Conservation (phyloP, 2,113 vertebrate genomes). For the chimpanzee (Pan troglodytes) region NHGRI_mPanTro3-v2.1_pri NC_072401.2:157487001-157487500, state of each 20-base stretch:
- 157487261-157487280: not conserved
- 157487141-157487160: not conserved
- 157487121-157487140: not conserved
- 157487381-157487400: not conserved
- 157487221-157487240: not conserved
- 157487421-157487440: not conserved
- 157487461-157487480: not conserved
- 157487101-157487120: not conserved
- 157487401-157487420: not conserved
- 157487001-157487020: not conserved
- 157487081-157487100: not conserved
- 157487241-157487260: not conserved
- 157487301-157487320: not conserved
- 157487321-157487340: not conserved
- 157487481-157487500: not conserved
- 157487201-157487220: not conserved
- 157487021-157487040: not conserved
- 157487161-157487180: not conserved
- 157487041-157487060: not conserved
- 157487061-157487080: not conserved
- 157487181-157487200: not conserved
- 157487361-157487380: not conserved
- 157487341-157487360: not conserved
- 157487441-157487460: not conserved
- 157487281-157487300: not conserved